phyloP scores from a whole-genome alignment of 2,797 vertebrate genomes.

The Muscicapa striata region DNA sequence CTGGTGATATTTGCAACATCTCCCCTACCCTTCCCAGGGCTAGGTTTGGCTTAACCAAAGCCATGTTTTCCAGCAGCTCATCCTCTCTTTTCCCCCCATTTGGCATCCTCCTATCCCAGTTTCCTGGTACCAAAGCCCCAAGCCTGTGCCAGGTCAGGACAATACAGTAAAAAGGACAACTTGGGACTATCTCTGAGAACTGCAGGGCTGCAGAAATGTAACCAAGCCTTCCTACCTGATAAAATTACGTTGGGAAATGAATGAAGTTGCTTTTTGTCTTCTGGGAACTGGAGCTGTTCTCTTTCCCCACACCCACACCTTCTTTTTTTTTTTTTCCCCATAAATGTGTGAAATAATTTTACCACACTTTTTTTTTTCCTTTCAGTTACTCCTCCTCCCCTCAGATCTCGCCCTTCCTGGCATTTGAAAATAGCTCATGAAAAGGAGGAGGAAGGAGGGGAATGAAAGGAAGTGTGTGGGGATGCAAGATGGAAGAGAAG shows the following conservation, averaged over 20 bases:
- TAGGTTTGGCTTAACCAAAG: neutral
- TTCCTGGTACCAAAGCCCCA: neutral
- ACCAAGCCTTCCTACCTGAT: neutral
- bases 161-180: neutral
- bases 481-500: conserved; percentile 5
- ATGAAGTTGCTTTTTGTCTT: conserved; percentile 39
- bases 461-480: conserved; percentile 41
- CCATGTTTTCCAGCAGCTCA: neutral
- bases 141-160: neutral
- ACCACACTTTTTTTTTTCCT: neutral
- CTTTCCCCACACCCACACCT: conserved; percentile 22
- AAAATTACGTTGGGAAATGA: neutral
- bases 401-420: conserved; percentile 49
- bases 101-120: neutral
- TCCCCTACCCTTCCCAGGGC: neutral
- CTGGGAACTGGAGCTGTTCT: conserved; percentile 23
- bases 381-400: conserved; percentile 41
- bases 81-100: neutral
- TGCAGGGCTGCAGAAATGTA: neutral
- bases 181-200: neutral
- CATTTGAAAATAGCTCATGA: conserved; percentile 57
- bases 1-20: neutral
- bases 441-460: conserved; percentile 16
- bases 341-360: conserved; percentile 54
- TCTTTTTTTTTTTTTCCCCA: neutral